Evolutionary conservation across 2,888 invertebrate species (phyloP).

Genomic region (Itoplectis maculator): DNA sequence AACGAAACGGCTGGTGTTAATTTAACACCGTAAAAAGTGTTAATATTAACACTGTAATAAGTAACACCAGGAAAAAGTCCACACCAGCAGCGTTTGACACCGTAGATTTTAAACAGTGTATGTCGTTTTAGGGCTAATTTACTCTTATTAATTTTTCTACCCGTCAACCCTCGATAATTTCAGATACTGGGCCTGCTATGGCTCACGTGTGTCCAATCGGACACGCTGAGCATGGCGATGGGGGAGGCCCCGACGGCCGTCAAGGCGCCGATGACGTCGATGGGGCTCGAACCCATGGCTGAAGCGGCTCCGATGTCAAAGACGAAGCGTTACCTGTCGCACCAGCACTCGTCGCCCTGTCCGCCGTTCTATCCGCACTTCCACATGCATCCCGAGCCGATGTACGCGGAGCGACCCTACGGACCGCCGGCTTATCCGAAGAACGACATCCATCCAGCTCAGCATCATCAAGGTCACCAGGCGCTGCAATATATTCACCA

Average conservation of each 20-base stretch:
- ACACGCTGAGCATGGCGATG: slow-evolving; percentile 71
- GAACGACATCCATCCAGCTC: slow-evolving; percentile 12
- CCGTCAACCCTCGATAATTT: too few species aligned
- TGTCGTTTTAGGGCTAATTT: too few species aligned
- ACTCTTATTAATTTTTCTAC: too few species aligned
- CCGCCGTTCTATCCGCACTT: slow-evolving; percentile 75
- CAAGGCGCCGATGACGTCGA: slow-evolving; percentile 18
- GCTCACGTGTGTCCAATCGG: slow-evolving; percentile 77
- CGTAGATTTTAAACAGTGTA: too few species aligned
- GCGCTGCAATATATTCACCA: slow-evolving; percentile 73
- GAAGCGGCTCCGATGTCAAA: slow-evolving; percentile 70
- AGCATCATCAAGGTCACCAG: slow-evolving; percentile 45
- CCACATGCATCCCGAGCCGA: slow-evolving; percentile 68
- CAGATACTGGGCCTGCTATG: slow-evolving; percentile 79
- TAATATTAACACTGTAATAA: too few species aligned
- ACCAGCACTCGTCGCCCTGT: slow-evolving; percentile 75
- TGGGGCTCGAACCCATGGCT: slow-evolving; percentile 58
- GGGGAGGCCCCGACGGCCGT: slow-evolving; percentile 52
- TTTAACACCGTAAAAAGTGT: too few species aligned
- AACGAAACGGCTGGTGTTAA: too few species aligned
- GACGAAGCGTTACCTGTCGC: slow-evolving; percentile 76
- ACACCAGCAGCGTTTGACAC: too few species aligned
- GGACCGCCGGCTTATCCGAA: slow-evolving; percentile 72
- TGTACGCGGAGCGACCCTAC: slow-evolving; percentile 72
- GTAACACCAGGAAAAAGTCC: too few species aligned